phyloP scores from a whole-genome alignment of 2,113 vertebrate species.

The Paramormyrops kingsleyae region DNA sequence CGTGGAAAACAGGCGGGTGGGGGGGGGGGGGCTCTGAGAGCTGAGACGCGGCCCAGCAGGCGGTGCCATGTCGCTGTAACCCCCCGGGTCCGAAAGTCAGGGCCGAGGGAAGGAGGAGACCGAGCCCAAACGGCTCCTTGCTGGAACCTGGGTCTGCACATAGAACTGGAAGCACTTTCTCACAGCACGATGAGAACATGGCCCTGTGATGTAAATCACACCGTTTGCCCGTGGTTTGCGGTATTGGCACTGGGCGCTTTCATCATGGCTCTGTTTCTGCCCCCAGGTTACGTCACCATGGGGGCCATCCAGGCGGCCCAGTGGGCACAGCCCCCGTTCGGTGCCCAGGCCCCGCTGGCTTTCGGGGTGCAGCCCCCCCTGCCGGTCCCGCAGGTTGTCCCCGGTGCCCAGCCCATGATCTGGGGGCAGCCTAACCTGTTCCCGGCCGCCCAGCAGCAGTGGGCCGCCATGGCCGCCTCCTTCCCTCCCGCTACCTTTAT shows the following conservation, averaged over 20 bases:
- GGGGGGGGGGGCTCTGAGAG: background rate
- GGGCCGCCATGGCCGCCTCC: conserved; percentile 90
- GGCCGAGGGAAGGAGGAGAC: background rate
- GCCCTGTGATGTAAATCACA: background rate
- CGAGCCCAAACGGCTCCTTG: background rate
- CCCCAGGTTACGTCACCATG: conserved; percentile 95
- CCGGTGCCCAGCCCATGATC: conserved; percentile 86
- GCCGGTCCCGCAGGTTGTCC: conserved; percentile 84
- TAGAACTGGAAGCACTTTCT: background rate
- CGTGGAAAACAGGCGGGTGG: background rate
- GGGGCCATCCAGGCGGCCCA: conserved; percentile 89
- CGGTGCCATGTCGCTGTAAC: background rate
- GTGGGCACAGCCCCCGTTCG: conserved; percentile 92
- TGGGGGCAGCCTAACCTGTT: conserved; percentile 94
- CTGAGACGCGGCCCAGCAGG: background rate
- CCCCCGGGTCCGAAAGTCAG: background rate
- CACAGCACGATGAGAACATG: background rate
- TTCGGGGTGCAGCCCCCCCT: conserved; percentile 68
- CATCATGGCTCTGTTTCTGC: background rate
- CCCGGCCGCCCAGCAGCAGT: conserved; percentile 89
- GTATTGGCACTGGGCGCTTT: conserved; percentile 24
- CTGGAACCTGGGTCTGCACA: background rate
- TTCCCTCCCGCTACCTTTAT: conserved; percentile 94
- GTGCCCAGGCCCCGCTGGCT: conserved; percentile 80
- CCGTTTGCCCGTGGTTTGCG: background rate